phyloP scores from a whole-genome alignment of 2,888 invertebrate species.

The Zygothrica quintamaculata region DNA sequence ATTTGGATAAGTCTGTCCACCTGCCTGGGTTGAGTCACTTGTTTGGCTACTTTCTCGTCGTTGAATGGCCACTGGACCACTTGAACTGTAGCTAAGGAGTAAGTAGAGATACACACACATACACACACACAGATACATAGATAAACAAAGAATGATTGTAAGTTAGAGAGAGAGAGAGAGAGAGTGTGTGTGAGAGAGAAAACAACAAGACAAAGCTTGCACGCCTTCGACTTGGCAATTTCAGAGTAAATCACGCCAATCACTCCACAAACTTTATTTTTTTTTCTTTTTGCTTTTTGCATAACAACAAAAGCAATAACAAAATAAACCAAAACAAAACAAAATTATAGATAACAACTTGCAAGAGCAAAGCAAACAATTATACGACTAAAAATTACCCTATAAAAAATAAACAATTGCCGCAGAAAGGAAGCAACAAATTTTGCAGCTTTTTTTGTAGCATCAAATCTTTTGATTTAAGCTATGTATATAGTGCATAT shows the following conservation, averaged over 20 bases:
- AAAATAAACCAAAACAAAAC: no score
- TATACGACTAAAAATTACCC: not conserved
- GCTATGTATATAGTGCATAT: no score
- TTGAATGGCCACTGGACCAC: slow-evolving; percentile 30
- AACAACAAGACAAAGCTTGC: slow-evolving; percentile 37
- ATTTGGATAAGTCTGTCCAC: slow-evolving; percentile 6
- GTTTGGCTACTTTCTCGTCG: slow-evolving; percentile 56
- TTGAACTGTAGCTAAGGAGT: slow-evolving; percentile 13
- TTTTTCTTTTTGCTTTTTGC: no score
- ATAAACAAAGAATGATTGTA: not conserved
- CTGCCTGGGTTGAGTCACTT: slow-evolving; percentile 51
- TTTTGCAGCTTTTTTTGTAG: no score
- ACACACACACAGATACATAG: not conserved
- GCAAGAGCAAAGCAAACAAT: not conserved
- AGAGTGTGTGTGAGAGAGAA: slow-evolving; percentile 2
- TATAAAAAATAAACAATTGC: no score
- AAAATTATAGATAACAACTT: slow-evolving; percentile 42
- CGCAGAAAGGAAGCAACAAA: no score
- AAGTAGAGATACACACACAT: slow-evolving; percentile 4
- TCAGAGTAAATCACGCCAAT: slow-evolving; percentile 60
- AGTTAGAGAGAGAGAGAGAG: not conserved
- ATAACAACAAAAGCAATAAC: slow-evolving; percentile 42
- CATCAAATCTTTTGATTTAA: no score
- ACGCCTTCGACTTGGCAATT: slow-evolving; percentile 54
- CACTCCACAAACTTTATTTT: slow-evolving; percentile 53